Base-by-base conservation (phyloP, 2,888 invertebrate genomes). In the Synergus japonicus region DNA sequence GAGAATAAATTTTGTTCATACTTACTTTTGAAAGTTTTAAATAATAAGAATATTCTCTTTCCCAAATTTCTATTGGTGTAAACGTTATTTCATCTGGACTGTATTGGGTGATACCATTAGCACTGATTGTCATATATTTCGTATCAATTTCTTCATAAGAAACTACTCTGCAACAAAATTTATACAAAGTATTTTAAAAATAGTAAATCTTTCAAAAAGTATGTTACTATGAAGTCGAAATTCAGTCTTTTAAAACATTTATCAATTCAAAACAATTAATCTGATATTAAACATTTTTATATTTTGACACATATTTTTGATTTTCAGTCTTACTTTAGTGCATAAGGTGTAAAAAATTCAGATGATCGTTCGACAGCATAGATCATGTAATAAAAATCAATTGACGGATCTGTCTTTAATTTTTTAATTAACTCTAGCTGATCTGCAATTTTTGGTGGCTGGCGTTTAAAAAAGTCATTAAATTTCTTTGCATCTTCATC, bases 31-130 rank as follows among this genome's bases (percentile, higher is more conserved):
- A 95, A n/a, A 98, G 93, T 89, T 96, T 94, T 63, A 95, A 94
- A 89, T 96, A 97, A 91, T 95, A 95, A n/a, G 94, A 94, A 88
- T 97, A 97, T 89, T 97, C 97, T 80, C 95, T 94, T 89, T 97
- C 96, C 97, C 97, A 98, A 82, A 95, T 93, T 29, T 95, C 94
- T 8, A 98, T 93, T 12, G 96, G 94, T 0, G 97, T 97, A 89
- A 97, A 97, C 15, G 95, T 95, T 92, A 96, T 95, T 90, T 97
- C 97, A 78, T 94, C 94, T 15, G 94, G 90, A 77, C 93, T 94
- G 90, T 95, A 95, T 87, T 96, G 96, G n/a, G 97, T 95, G 0
- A 97, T 96, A 0, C 98, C 98, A 88, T 95, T 95, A 4, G 94
- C 93, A 85, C 97, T 97, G 85, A 98, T 96, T 0, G 97, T 98